Conservation (phyloP, 2,888 invertebrate species). For the Yponomeuta cagnagella region DNA sequence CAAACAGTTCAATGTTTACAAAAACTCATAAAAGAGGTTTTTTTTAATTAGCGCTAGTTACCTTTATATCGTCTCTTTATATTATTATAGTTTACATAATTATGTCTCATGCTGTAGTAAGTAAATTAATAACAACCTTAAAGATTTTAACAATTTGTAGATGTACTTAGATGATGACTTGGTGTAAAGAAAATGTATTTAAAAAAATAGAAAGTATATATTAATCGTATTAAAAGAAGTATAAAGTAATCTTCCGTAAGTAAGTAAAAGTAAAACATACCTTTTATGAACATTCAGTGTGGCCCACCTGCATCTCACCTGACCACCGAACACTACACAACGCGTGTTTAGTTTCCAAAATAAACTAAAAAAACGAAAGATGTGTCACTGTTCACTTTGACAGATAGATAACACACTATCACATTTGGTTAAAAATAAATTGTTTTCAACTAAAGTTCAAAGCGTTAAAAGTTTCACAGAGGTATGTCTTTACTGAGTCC, state of each 20-base stretch:
- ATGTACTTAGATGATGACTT: too few species aligned
- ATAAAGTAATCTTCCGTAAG: neutral
- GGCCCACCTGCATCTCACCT: neutral
- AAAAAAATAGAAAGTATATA: too few species aligned
- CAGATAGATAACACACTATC: neutral
- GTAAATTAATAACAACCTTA: too few species aligned
- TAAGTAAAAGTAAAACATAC: neutral
- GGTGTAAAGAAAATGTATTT: too few species aligned
- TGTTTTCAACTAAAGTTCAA: neutral
- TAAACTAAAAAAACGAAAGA: neutral
- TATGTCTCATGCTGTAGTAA: too few species aligned
- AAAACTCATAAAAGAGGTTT: too few species aligned
- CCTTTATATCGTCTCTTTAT: too few species aligned
- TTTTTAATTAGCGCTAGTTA: too few species aligned
- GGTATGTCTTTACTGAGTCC: neutral
- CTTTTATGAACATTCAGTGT: neutral
- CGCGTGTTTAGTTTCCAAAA: neutral
- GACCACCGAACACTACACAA: neutral
- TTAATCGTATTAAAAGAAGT: neutral
- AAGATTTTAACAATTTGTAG: too few species aligned
- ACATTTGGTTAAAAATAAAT: neutral
- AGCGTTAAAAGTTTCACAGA: neutral
- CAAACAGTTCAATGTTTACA: too few species aligned
- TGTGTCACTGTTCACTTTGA: neutral
- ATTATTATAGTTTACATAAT: too few species aligned